phyloP scores from a whole-genome alignment of 92 coral and sea anemone genomes.

The Zoanthus gigantus region DNA sequence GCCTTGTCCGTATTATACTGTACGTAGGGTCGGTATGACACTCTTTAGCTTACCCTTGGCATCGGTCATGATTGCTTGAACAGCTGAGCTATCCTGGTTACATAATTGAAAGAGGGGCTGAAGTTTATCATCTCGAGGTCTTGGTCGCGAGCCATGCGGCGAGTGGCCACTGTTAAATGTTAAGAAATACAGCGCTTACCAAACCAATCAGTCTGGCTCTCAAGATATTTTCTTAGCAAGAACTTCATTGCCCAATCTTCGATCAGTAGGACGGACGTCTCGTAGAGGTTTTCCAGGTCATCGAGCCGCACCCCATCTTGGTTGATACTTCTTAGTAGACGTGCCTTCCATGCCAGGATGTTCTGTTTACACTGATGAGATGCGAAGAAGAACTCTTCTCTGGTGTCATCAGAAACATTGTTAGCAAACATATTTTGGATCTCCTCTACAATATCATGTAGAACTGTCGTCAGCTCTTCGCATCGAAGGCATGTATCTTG shows the following conservation, averaged over 20 bases:
- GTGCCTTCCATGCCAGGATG: conserved; percentile 69
- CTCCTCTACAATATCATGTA: conserved; percentile 56
- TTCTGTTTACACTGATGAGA: conserved; percentile 44
- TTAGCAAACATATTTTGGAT: conserved; percentile 48
- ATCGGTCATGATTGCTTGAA: conserved; percentile 62
- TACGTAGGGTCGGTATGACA: conserved; percentile 49
- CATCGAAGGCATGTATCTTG: conserved; percentile 57
- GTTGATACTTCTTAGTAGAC: conserved; percentile 59
- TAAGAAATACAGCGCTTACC: conserved; percentile 63
- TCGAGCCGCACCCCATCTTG: conserved; percentile 68
- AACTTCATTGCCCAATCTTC: conserved; percentile 68
- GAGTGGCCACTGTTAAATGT: conserved; percentile 71
- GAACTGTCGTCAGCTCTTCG: conserved; percentile 40
- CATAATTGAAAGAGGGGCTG: conserved; percentile 69
- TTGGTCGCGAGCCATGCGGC: conserved; percentile 44
- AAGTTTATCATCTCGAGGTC: conserved; percentile 72
- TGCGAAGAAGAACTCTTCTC: conserved; percentile 55
- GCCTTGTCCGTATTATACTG: conserved; percentile 66
- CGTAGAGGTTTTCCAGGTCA: conserved; percentile 48
- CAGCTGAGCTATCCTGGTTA: conserved; percentile 69
- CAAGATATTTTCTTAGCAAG: conserved; percentile 70
- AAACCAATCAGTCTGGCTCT: conserved; percentile 75
- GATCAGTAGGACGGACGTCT: conserved; percentile 56
- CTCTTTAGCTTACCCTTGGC: conserved; percentile 67
- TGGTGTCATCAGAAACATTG: conserved; percentile 56